These are phyloP conservation scores for Trochalopteron elliotii DNA, from an alignment of 2,113 vertebrate genomes.

Conservation along the genomic window DNA sequence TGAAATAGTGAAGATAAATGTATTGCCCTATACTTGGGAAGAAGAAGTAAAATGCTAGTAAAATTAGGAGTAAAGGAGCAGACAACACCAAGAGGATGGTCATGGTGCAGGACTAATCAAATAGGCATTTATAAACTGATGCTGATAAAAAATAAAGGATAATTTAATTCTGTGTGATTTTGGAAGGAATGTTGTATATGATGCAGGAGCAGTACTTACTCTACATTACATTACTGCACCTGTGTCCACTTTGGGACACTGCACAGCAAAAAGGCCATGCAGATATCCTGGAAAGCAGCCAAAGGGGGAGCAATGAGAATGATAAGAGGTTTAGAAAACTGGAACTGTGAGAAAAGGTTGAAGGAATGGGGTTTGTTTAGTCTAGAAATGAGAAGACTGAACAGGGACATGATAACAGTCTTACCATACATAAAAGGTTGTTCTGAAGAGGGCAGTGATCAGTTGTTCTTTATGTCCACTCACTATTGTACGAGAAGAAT, in stretches of 20 bases:
- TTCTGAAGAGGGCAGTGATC: neutral
- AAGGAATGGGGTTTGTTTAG: slow-evolving; percentile 60
- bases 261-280: neutral
- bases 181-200: neutral
- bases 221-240: neutral
- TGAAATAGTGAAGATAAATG: neutral
- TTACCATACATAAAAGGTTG: slow-evolving; percentile 18
- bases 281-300: slow-evolving; percentile 36
- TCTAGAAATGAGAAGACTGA: slow-evolving; percentile 50
- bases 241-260: neutral
- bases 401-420: slow-evolving; percentile 15
- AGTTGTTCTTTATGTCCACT: neutral
- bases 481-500: neutral
- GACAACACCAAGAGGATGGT: neutral
- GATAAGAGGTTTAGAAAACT: slow-evolving; percentile 57
- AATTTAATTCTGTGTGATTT: neutral
- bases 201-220: neutral
- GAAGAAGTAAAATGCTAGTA: neutral
- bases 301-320: neutral
- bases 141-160: neutral
- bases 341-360: slow-evolving; percentile 46
- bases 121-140: neutral
- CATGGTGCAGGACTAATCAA: neutral
- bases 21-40: neutral
- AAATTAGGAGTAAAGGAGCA: neutral